Percentiles rank a stretch among this genome's conserved stretches.
Evolutionary conservation across 2,888 invertebrate genomes (phyloP).

Genomic region (Stenolophus ochropezus): DNA sequence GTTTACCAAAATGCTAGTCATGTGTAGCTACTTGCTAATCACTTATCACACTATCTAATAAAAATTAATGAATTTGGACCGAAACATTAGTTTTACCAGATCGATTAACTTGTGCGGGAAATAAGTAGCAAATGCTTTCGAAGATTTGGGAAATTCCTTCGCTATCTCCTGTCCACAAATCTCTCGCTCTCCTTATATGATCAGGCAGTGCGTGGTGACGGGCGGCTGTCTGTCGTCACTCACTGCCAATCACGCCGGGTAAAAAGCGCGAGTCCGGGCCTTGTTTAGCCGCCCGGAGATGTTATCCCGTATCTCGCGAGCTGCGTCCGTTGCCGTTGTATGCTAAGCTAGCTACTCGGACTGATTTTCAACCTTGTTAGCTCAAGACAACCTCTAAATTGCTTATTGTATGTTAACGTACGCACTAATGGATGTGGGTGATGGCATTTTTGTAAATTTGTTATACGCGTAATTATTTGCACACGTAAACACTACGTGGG

Average conservation of each 20-base stretch:
- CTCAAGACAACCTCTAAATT: slow-evolving; percentile 14
- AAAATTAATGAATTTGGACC: too few species aligned
- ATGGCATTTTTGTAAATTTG: neutral
- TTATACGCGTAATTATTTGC: neutral
- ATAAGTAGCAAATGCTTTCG: too few species aligned
- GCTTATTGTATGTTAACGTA: slow-evolving; percentile 48
- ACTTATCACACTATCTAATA: too few species aligned
- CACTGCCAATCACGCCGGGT: neutral
- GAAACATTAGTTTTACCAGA: too few species aligned
- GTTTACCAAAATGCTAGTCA: too few species aligned
- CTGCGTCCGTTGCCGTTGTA: neutral
- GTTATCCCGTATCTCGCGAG: neutral
- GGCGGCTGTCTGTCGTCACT: neutral
- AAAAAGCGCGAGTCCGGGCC: neutral
- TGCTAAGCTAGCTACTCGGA: neutral
- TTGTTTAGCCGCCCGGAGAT: neutral
- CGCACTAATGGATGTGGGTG: neutral
- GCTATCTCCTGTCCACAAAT: too few species aligned
- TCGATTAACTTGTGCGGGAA: too few species aligned
- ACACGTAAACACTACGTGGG: too few species aligned
- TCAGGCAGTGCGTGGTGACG: neutral
- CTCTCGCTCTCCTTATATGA: neutral
- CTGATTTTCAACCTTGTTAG: slow-evolving; percentile 47
- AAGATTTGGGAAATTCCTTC: too few species aligned
- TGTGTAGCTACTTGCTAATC: too few species aligned